Percentiles rank a stretch among this genome's conserved stretches.
Conservation (phyloP, 2,888 invertebrate genomes). For the Diaphora mendica region DNA sequence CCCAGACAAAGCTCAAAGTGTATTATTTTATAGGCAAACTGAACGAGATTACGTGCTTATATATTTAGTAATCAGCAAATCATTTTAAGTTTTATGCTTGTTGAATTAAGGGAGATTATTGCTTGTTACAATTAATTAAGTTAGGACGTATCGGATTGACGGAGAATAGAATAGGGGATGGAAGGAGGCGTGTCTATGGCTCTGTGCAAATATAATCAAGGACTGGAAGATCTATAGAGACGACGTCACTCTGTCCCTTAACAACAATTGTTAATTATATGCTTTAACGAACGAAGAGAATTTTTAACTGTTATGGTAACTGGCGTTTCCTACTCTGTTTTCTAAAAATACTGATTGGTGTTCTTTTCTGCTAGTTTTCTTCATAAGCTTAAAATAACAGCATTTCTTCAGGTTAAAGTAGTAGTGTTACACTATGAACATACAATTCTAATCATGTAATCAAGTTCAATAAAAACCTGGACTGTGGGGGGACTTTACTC, state of each 20-base stretch:
- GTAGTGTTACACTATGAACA: background rate
- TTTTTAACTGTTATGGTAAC: too few relatives aligned
- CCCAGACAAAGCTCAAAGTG: conserved; percentile 84
- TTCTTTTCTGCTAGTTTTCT: too few relatives aligned
- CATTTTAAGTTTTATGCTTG: conserved; percentile 30
- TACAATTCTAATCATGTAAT: background rate
- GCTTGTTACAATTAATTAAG: conserved; percentile 36
- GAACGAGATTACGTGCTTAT: conserved; percentile 66
- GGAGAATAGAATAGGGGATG: conserved; percentile 82
- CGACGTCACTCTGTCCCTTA: conserved; percentile 10
- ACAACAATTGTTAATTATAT: background rate
- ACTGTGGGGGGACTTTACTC: too few relatives aligned
- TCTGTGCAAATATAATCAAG: conserved; percentile 85
- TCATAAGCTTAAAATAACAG: background rate
- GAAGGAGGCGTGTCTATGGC: conserved; percentile 81
- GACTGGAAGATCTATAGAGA: conserved; percentile 62
- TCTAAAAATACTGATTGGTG: too few relatives aligned
- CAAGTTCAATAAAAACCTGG: too few relatives aligned
- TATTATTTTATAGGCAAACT: conserved; percentile 85
- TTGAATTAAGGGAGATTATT: conserved; percentile 47
- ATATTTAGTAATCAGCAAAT: conserved; percentile 45
- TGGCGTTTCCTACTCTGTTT: too few relatives aligned
- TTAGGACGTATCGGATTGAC: conserved; percentile 60
- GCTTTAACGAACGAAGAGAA: too few relatives aligned
- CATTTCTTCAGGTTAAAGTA: background rate